Base-by-base conservation (phyloP, 2,113 vertebrate species). In the Lynx canadensis region DNA sequence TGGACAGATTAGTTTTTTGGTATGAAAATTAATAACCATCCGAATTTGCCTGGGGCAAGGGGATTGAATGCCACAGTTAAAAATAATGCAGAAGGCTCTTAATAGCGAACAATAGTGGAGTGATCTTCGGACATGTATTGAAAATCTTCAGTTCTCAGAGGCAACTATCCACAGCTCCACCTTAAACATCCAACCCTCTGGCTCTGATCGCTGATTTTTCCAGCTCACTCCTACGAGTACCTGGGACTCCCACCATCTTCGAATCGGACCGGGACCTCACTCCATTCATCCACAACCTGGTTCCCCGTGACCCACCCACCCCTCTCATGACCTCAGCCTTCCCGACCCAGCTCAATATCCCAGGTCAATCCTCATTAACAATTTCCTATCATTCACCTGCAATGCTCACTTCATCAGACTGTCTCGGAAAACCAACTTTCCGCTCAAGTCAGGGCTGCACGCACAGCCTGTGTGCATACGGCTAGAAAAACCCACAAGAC, bases 11-110 rank as follows among this genome's bases (percentile, higher is more conserved):
- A 50, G 27, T 65, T 78, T 68, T 71, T 68, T 65, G 60, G 52
- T 79, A 93, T 36, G 38, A 95, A 95, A 94, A 95, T 83, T 76
- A 89, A 91, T 93, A 68, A 69, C 38, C 33, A 5, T 65, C 76
- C 69, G 52, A 79, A 93, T 93, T 4, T 81, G 79, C 71, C 50
- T 29, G 25, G 23, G 63, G 90, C 86, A 76, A 92, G 87, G 89
- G 94, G 52, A 97, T 27, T 91, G 66, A 96, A 68, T 27, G 7
- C 11, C 76, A 82, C 4, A 41, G 25, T 78, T 13, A 69, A 89
- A 73, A 92, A 60, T 55, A 86, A 69, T 48, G 50, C n/a, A 81
- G 52, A 23, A 94, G 19, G 1, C 33, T 85, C 19, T 60, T 25
- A n/a, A 50, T 21, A 60, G 57, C 8, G 48, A 89, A 88, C 8